Evolutionary conservation across 64 coral and sea anemone species (phyloP), one percentile per base, ranked within the genome.

Genomic region (Montipora foliosa): DNA sequence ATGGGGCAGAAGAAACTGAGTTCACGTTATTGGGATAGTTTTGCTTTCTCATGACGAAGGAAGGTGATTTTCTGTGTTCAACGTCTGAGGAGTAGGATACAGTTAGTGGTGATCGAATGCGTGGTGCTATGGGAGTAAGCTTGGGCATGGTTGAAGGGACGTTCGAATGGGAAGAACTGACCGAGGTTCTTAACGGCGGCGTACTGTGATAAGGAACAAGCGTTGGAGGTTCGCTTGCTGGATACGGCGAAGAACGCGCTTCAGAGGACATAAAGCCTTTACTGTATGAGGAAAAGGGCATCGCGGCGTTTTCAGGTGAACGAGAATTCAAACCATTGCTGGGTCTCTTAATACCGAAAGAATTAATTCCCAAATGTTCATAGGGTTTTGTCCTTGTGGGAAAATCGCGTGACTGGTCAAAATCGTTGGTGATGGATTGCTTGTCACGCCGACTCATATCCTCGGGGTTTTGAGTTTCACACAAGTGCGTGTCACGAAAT

Each of bases 51-150:
- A 66, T 46, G 3, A 16, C 82, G 47, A 46, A 86, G 7, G 82
- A 71, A 72, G 66, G 67, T 5, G 62, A 49, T 49, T 86, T 17
- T 50, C 76, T 86, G 19, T 71, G 82, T 49, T 86, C 82, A 50
- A 37, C 44, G 11, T 86, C 82, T 15, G 64, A 49, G 4, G 82
- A 72, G 20, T 72, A 71, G 19, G 82, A 47, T 24, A 72, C 62
- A 29, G 82, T 86, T 2, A 86, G n/a, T 1, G 62, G 82, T 4
- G 87, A 89, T 21, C 49, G 73, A 20, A 75, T 87, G 76, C 92
- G 80, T n/a, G 92, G 92, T 5, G 92, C 92, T 16, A 93, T 93
- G 10, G 92, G 92, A 6, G 92, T 93, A 16, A 93, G 83, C 75
- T 93, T 93, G 0, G 92, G 92, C 92, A 93, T 93, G 3, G 92